Evolutionary conservation across 2,888 invertebrate genomes (phyloP).

Genomic region (Papilio gigon): DNA sequence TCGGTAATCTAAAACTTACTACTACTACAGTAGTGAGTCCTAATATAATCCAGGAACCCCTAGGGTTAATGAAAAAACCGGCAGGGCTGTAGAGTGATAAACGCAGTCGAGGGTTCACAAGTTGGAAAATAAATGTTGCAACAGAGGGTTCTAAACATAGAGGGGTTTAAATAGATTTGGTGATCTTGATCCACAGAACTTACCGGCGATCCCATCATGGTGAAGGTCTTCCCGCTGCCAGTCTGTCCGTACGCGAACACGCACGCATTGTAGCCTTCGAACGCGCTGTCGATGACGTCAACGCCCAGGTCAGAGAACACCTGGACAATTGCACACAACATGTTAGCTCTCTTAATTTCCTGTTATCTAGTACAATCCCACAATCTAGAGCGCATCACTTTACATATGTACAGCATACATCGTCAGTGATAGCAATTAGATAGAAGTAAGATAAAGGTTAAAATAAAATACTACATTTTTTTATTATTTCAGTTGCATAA

Average conservation of each 20-base stretch:
- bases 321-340: slow-evolving; percentile 51
- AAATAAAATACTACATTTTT: background rate
- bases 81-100: too few species aligned
- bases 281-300: slow-evolving; percentile 91
- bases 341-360: background rate
- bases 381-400: too few species aligned
- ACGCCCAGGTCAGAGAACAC: slow-evolving; percentile 89
- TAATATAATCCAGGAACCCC: too few species aligned
- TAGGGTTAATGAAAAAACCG: too few species aligned
- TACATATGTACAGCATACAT: too few species aligned
- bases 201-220: slow-evolving; percentile 93
- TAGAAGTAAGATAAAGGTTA: background rate
- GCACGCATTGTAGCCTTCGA: slow-evolving; percentile 94
- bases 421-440: too few species aligned
- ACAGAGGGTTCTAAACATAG: too few species aligned
- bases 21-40: too few species aligned
- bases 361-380: slow-evolving; percentile 1
- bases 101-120: too few species aligned
- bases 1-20: too few species aligned
- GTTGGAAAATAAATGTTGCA: too few species aligned
- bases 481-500: background rate
- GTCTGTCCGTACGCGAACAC: slow-evolving; percentile 96
- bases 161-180: too few species aligned
- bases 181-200: slow-evolving; percentile 53
- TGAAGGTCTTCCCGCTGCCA: slow-evolving; percentile 95